A percentile compares a stretch with the other conserved stretches of the same genome.
phyloP scores from a whole-genome alignment of 2,797 vertebrate species.

The Pseudochaenichthys georgianus region DNA sequence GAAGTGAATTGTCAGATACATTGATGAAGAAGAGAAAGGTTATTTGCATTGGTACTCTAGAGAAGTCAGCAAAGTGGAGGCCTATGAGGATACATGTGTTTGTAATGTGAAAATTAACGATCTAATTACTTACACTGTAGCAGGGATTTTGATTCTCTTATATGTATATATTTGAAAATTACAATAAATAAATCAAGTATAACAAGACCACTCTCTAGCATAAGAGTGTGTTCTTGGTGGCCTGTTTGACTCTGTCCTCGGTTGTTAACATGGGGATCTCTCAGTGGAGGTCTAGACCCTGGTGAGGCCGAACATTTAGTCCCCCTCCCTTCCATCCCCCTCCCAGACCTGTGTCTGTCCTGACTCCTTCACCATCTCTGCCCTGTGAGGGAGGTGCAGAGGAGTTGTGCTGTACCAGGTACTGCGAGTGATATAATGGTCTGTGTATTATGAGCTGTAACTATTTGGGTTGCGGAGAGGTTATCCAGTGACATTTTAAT shows the following conservation, averaged over 20 bases:
- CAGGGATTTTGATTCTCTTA: background rate
- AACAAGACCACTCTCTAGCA: background rate
- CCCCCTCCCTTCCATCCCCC: constrained; percentile 5
- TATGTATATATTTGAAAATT: background rate
- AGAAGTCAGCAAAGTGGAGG: background rate
- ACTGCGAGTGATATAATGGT: constrained; percentile 71
- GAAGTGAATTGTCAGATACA: background rate
- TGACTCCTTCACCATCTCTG: constrained; percentile 44
- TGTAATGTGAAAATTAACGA: background rate
- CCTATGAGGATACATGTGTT: background rate
- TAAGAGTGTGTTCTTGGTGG: background rate
- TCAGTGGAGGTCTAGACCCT: constrained; percentile 62
- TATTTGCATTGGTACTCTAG: background rate
- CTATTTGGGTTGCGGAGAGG: constrained; percentile 80
- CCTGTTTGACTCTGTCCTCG: constrained; percentile 26
- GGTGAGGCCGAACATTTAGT: constrained; percentile 23
- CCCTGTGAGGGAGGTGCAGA: constrained; percentile 58
- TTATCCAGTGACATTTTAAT: constrained; percentile 85
- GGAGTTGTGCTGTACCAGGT: constrained; percentile 76
- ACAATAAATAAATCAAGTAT: background rate
- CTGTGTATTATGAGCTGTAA: constrained; percentile 70
- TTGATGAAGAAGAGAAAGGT: background rate
- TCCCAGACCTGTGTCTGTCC: constrained; percentile 33
- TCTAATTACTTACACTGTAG: background rate
- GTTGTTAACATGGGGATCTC: constrained; percentile 55